Conservation (phyloP, 2,888 invertebrate genomes). For the Xestia ashworthii region DNA sequence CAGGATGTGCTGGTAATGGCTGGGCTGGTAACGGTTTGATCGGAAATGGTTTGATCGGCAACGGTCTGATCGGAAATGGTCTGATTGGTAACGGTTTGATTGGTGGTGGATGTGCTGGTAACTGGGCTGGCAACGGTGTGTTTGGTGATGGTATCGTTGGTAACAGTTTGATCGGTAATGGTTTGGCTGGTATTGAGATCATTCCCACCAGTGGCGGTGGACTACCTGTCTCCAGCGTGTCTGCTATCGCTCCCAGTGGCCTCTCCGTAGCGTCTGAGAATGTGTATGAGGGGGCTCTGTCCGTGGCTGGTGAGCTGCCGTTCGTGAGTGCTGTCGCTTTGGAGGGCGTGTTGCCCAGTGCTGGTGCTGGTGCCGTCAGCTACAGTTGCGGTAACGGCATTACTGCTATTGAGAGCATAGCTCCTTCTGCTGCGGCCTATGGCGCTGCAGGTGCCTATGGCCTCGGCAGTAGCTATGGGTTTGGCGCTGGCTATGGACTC, state of each 20-base stretch:
- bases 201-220: too few relatives aligned
- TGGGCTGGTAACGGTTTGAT: neutral
- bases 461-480: neutral
- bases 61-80: neutral
- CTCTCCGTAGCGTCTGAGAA: conserved; percentile 57
- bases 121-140: too few relatives aligned
- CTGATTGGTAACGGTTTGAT: too few relatives aligned
- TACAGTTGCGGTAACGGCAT: neutral
- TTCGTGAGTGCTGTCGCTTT: conserved; percentile 51
- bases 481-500: neutral
- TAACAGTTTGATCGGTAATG: neutral
- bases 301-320: conserved; percentile 55
- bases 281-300: conserved; percentile 53
- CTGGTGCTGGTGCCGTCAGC: neutral
- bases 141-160: too few relatives aligned
- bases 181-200: too few relatives aligned
- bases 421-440: neutral
- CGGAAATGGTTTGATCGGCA: neutral
- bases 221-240: conserved; percentile 43
- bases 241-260: conserved; percentile 14
- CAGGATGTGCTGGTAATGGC: neutral
- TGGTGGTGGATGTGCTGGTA: too few relatives aligned
- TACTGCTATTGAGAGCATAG: neutral
- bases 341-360: neutral
- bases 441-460: neutral